Evolutionary conservation across 2,113 vertebrate genomes (phyloP).

Genomic region (Toxostoma redivivum): DNA sequence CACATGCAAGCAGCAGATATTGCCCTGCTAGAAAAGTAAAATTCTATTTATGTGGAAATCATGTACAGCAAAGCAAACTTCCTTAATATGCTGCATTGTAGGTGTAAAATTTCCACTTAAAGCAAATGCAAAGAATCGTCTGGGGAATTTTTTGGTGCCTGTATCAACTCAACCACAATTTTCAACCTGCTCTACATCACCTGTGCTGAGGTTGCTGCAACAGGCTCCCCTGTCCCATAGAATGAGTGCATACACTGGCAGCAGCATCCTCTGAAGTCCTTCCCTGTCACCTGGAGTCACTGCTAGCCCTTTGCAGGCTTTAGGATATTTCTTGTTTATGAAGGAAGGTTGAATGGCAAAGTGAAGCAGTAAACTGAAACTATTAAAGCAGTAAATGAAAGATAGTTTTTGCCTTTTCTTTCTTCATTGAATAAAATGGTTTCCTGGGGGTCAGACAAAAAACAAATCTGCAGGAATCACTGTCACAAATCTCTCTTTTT

Average conservation of each 20-base stretch:
- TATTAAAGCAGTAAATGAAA: not conserved
- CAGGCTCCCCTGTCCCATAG: not conserved
- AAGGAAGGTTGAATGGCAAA: not conserved
- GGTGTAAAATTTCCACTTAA: not conserved
- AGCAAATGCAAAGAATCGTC: not conserved
- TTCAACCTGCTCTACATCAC: rapidly evolving
- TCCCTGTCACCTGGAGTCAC: not conserved
- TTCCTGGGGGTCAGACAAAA: not conserved
- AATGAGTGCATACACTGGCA: not conserved
- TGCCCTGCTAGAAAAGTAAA: not conserved
- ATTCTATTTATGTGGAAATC: not conserved
- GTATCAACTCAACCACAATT: not conserved
- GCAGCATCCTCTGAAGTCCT: not conserved
- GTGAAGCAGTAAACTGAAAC: not conserved
- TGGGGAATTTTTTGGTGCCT: not conserved
- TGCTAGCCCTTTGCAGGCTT: not conserved
- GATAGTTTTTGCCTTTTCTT: not conserved
- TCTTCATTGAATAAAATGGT: not conserved
- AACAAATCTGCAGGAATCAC: not conserved
- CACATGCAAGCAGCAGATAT: not conserved
- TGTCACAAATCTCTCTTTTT: not conserved
- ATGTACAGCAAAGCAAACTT: not conserved
- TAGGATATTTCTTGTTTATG: not conserved
- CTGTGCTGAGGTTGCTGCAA: not conserved
- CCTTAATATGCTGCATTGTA: rapidly evolving